Conservation (phyloP, 2,113 vertebrate species). For the Sphyrna mokarran region DNA sequence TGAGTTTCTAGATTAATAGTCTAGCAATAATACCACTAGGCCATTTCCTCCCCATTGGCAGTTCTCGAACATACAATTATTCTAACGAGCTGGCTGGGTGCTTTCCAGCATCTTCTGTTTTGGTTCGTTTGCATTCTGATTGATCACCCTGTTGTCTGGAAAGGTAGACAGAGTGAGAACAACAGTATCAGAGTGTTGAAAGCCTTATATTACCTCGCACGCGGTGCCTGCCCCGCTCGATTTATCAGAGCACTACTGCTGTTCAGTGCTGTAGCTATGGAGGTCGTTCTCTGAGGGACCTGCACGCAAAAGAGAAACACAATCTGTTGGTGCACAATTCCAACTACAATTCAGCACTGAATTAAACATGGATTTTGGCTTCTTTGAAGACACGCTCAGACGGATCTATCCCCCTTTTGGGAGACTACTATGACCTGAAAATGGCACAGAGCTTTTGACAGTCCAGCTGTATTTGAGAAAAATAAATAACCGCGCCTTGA, state of each 20-base stretch:
- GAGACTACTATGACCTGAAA: background rate
- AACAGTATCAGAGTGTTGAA: background rate
- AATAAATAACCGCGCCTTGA: background rate
- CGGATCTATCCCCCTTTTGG: background rate
- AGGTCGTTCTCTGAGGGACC: constrained; percentile 84
- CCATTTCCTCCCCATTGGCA: too few relatives aligned
- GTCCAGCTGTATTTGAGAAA: background rate
- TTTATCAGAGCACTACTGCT: constrained; percentile 71
- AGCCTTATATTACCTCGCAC: constrained; percentile 67
- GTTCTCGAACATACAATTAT: background rate
- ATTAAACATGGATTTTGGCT: background rate
- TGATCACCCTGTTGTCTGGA: background rate
- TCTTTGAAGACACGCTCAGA: background rate
- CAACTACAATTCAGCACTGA: background rate
- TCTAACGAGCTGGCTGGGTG: background rate
- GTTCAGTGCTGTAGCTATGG: constrained; percentile 82
- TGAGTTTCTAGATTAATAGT: too few relatives aligned
- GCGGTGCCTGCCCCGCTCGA: constrained; percentile 62
- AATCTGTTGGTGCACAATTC: background rate
- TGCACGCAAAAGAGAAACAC: constrained; percentile 41
- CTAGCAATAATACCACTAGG: too few relatives aligned
- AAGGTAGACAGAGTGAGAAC: background rate
- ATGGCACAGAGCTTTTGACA: background rate
- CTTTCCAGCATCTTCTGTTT: background rate
- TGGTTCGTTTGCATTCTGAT: background rate